Conservation (phyloP, 2,797 vertebrate species). For the Acipenser transmontanus region DNA sequence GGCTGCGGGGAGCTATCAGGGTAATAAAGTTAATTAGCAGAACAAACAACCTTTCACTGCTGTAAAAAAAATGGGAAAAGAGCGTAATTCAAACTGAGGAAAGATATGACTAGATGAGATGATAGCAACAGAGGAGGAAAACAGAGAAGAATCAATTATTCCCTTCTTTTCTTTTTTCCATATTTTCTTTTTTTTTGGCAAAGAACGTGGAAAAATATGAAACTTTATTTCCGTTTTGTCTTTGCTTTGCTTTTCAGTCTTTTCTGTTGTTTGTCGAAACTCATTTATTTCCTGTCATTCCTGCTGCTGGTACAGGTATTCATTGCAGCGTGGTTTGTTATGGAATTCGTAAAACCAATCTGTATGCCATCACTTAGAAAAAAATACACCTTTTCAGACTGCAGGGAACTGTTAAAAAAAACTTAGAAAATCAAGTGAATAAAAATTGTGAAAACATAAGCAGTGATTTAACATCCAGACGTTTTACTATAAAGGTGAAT, state of each 20-base stretch:
- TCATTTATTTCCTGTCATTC: slow-evolving; percentile 29
- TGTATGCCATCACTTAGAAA: slow-evolving; percentile 18
- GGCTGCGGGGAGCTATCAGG: slow-evolving; percentile 98
- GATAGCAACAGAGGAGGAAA: slow-evolving; percentile 74
- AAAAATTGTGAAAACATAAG: slow-evolving; percentile 28
- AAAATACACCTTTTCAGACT: slow-evolving; percentile 9
- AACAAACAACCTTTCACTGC: slow-evolving; percentile 86
- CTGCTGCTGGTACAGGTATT: slow-evolving; percentile 13
- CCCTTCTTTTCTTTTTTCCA: slow-evolving; percentile 37
- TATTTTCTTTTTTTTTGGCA: slow-evolving; percentile 40
- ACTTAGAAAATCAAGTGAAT: slow-evolving; percentile 38
- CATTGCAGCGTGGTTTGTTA: slow-evolving; percentile 18
- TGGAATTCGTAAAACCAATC: slow-evolving; percentile 23
- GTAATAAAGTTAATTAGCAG: slow-evolving; percentile 99
- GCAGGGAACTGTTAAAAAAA: slow-evolving; percentile 29
- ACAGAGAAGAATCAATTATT: slow-evolving; percentile 62
- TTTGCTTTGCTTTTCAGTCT: slow-evolving; percentile 25
- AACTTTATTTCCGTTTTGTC: slow-evolving; percentile 23
- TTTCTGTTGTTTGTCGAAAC: slow-evolving; percentile 29
- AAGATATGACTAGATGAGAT: slow-evolving; percentile 74
- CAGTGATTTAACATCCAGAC: slow-evolving; percentile 41
- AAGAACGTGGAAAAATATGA: not conserved
- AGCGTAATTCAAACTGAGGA: slow-evolving; percentile 77
- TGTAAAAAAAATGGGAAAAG: slow-evolving; percentile 76
- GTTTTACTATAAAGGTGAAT: slow-evolving; percentile 31